Evolutionary conservation across 2,113 vertebrate species (phyloP), one percentile per base, ranked within the genome.

Genomic region (Athene cunicularia): DNA sequence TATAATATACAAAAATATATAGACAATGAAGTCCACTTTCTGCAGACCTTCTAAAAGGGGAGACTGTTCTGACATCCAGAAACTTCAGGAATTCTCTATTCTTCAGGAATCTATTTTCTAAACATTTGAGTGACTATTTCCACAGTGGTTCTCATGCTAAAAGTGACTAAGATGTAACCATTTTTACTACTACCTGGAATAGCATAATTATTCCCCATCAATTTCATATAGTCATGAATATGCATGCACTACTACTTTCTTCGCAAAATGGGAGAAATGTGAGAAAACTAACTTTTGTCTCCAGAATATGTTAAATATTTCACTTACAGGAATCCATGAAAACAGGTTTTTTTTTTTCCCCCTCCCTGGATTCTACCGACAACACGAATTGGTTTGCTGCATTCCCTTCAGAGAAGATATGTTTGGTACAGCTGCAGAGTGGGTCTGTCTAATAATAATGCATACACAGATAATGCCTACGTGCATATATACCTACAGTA

Each of bases 251-350:
- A 80, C 87, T 88, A 86, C 82, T 92, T 94, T 86, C 63, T 70
- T 80, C 0, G 0, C 28, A 84, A 88, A 94, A 92, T 83, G 74
- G 41, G 50, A 93, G 81, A 85, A 76, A 93, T 70, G 49, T 80
- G 85, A 86, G 75, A 95, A 96, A 92, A 80, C 50, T 76, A 56
- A 76, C 72, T 93, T 94, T 95, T 96, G 41, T 80, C 80, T 97
- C 70, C 86, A 84, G 82, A 94, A 90, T 74, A 79, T 75, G 33
- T 80, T 80, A 77, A 59, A 90, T 79, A 89, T 85, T 94, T 96
- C 93, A 81, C 81, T 92, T 77, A 53, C 50, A 88, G 67, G n/a
- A 90, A 86, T 50, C 33, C 45, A 80, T 33, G 26, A 88, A 82
- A 75, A 67, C 22, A 2, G 1, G 16, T 76, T 50, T 32, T 14